A percentile compares a stretch with the other conserved stretches of the same genome.
These are phyloP conservation scores for Catamblyrhynchus diadema DNA, from an alignment of 2,797 vertebrate species.

Conservation along the genomic window DNA sequence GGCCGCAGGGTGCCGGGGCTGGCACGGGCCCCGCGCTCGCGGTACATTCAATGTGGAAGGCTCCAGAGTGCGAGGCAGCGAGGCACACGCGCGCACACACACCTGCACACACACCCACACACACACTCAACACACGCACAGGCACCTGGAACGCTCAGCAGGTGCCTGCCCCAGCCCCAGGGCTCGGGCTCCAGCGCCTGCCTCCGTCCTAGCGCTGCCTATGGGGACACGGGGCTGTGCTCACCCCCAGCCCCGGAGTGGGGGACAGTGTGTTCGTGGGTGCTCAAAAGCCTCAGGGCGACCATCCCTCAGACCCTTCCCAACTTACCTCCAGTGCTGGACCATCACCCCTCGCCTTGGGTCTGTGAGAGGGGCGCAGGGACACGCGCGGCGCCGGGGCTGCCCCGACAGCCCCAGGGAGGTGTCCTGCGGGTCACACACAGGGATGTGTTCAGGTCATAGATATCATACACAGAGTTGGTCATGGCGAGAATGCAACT, in stretches of 20 bases:
- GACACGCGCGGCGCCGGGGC: not conserved
- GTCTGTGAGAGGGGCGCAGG: conserved; percentile 35
- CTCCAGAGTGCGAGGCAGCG: not conserved
- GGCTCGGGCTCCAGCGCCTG: not conserved
- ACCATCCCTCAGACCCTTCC: not conserved
- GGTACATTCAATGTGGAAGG: not conserved
- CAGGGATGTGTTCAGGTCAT: conserved; percentile 9
- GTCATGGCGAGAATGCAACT: conserved; percentile 18
- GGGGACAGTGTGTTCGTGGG: not conserved
- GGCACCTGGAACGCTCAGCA: accelerated
- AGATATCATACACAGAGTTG: conserved; percentile 2
- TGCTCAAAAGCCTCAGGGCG: not conserved
- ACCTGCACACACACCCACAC: not conserved
- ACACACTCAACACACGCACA: not conserved
- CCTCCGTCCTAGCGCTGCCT: not conserved
- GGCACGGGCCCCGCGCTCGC: not conserved
- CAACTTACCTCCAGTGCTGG: conserved; percentile 49
- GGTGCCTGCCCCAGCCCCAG: not conserved
- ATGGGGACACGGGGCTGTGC: accelerated
- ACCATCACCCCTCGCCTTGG: not conserved
- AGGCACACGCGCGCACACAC: not conserved
- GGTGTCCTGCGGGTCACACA: conserved; percentile 39
- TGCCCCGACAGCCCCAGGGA: not conserved
- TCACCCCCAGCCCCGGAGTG: not conserved
- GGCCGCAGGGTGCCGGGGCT: not conserved